Percentiles rank a stretch among this genome's conserved stretches.
Evolutionary conservation across 2,113 vertebrate genomes (phyloP).

Genomic region (Cyanistes caeruleus): DNA sequence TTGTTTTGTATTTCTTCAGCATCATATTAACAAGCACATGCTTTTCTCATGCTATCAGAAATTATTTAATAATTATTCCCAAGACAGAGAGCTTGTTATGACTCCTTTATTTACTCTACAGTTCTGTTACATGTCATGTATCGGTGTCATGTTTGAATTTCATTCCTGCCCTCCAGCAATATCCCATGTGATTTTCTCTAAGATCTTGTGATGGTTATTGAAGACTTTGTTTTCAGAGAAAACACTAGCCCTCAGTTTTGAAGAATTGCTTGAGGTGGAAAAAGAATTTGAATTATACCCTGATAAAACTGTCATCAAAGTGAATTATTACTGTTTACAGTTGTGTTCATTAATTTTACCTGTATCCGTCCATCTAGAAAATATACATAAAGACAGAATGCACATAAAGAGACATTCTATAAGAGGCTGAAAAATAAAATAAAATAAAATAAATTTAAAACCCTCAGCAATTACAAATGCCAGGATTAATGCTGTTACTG

Average conservation of each 20-base stretch:
- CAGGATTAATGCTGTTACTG: neutral
- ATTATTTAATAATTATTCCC: conserved; percentile 30
- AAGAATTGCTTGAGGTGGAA: conserved; percentile 32
- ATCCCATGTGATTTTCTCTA: conserved; percentile 46
- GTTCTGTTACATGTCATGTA: conserved; percentile 8
- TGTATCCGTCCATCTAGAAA: neutral
- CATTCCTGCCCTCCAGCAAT: conserved; percentile 16
- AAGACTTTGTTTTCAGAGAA: conserved; percentile 64
- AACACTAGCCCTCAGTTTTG: conserved; percentile 40
- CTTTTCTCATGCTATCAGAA: neutral
- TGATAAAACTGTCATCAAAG: conserved; percentile 44
- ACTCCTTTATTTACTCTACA: conserved; percentile 29
- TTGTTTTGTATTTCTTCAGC: neutral
- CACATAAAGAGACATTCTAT: neutral
- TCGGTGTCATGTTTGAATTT: conserved; percentile 46
- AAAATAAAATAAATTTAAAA: neutral
- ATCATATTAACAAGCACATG: neutral
- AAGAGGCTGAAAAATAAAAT: neutral
- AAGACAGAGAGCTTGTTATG: neutral
- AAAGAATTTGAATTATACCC: conserved; percentile 46
- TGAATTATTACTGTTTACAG: conserved; percentile 61
- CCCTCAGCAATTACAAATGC: neutral
- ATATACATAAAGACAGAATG: neutral
- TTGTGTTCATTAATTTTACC: conserved; percentile 38
- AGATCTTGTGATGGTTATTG: conserved; percentile 48